Conservation (phyloP, 2,797 vertebrate species). For the Pseudochaenichthys georgianus region DNA sequence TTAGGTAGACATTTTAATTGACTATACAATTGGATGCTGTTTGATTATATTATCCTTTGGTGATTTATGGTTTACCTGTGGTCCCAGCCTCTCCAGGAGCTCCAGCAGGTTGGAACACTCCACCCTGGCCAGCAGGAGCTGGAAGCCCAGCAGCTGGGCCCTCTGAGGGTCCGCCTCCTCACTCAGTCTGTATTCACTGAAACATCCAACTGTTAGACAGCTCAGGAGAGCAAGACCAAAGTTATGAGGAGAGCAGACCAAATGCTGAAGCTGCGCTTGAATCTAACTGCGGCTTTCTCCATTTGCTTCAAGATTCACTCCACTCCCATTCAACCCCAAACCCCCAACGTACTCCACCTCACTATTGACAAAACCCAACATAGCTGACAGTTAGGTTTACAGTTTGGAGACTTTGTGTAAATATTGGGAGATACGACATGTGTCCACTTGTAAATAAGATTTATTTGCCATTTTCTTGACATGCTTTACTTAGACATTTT, state of each 20-base stretch:
- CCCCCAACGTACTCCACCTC: neutral
- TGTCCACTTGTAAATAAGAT: neutral
- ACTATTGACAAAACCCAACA: neutral
- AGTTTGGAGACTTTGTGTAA: neutral
- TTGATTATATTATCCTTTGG: neutral
- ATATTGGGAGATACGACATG: no score
- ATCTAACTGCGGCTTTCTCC: neutral
- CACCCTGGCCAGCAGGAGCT: slow-evolving; percentile 88
- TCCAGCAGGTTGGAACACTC: slow-evolving; percentile 82
- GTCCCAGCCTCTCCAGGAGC: slow-evolving; percentile 67
- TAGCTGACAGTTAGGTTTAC: neutral
- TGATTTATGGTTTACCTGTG: slow-evolving; percentile 36
- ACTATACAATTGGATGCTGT: neutral
- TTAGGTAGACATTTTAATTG: neutral
- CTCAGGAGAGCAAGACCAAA: neutral
- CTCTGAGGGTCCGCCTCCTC: slow-evolving; percentile 74
- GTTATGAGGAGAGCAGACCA: neutral
- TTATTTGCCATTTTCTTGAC: neutral
- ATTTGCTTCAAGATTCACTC: neutral
- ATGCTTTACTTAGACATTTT: neutral
- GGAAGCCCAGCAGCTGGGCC: slow-evolving; percentile 83
- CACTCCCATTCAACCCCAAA: neutral
- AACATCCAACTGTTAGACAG: neutral
- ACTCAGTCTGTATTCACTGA: slow-evolving; percentile 84
- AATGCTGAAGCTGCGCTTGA: neutral